Conservation (phyloP, 2,888 invertebrate species). For the Mesoligia furuncula region DNA sequence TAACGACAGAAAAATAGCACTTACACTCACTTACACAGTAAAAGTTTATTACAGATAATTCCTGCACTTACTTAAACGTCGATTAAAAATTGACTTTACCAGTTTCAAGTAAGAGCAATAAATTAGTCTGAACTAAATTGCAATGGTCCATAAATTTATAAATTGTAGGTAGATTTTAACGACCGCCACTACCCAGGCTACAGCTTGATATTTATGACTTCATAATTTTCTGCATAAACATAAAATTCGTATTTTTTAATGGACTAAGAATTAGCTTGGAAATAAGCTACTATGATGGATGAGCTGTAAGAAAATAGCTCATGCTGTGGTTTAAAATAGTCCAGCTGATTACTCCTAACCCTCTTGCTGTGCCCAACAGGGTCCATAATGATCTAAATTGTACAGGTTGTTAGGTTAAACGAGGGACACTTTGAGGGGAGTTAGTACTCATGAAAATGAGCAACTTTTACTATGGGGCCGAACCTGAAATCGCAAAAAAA, state of each 20-base stretch:
- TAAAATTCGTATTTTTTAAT: constrained; percentile 8
- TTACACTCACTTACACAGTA: background rate
- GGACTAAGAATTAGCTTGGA: constrained; percentile 6
- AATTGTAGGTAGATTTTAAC: constrained; percentile 35
- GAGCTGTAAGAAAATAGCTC: background rate
- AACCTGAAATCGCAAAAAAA: no score
- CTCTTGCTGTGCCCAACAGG: no score
- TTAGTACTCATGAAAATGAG: no score
- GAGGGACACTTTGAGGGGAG: no score
- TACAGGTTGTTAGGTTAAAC: no score
- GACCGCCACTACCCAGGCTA: background rate
- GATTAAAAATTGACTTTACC: constrained; percentile 24
- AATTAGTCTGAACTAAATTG: constrained; percentile 36
- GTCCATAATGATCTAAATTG: no score
- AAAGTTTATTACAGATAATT: constrained; percentile 34
- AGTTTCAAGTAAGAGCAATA: constrained; percentile 28
- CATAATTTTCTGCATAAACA: constrained; percentile 39
- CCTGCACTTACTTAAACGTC: constrained; percentile 22
- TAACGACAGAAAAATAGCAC: background rate
- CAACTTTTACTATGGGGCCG: no score
- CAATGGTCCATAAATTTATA: constrained; percentile 45
- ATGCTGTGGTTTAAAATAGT: background rate
- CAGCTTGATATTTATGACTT: constrained; percentile 28
- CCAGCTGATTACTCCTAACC: no score
- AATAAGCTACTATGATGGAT: background rate